These are phyloP conservation scores for Morpho deidamia DNA, from an alignment of 2,888 invertebrate genomes.

Conservation along the genomic window DNA sequence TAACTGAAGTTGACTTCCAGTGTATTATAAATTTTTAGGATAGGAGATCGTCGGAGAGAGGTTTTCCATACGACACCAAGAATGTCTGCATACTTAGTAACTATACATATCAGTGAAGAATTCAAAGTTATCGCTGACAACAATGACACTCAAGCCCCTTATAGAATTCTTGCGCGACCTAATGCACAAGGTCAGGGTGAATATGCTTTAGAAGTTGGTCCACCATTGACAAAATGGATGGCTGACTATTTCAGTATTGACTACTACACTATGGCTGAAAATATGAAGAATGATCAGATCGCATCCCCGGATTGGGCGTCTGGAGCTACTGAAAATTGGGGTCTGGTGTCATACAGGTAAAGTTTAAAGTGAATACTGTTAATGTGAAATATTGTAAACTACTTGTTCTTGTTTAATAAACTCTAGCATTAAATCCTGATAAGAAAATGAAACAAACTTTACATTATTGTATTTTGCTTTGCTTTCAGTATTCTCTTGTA, in stretches of 20 bases:
- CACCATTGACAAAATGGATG: slow-evolving; percentile 58
- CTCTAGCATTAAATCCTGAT: too few relatives aligned
- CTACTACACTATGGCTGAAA: slow-evolving; percentile 54
- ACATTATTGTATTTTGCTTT: too few relatives aligned
- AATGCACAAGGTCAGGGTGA: slow-evolving; percentile 55
- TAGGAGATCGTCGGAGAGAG: slow-evolving; percentile 49
- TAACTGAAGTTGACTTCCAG: too few relatives aligned
- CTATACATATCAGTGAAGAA: slow-evolving; percentile 78
- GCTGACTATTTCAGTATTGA: slow-evolving; percentile 54
- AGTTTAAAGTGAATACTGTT: neutral
- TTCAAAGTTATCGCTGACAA: slow-evolving; percentile 59
- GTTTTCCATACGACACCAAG: slow-evolving; percentile 78
- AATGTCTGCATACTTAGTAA: slow-evolving; percentile 92
- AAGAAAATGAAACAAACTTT: too few relatives aligned
- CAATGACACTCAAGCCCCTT: slow-evolving; percentile 39
- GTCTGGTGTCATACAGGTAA: slow-evolving; percentile 66
- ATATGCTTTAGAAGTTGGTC: slow-evolving; percentile 64
- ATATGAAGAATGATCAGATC: slow-evolving; percentile 67
- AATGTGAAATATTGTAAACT: too few relatives aligned
- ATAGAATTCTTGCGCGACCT: slow-evolving; percentile 62
- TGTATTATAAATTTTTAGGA: slow-evolving; percentile 33
- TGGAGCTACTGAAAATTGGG: slow-evolving; percentile 73
- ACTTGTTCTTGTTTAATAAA: too few relatives aligned
- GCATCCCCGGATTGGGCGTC: slow-evolving; percentile 71
- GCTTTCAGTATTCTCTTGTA: too few relatives aligned